Conservation (phyloP, 2,797 vertebrate species). For the Microctenopoma stevenorrisi region DNA sequence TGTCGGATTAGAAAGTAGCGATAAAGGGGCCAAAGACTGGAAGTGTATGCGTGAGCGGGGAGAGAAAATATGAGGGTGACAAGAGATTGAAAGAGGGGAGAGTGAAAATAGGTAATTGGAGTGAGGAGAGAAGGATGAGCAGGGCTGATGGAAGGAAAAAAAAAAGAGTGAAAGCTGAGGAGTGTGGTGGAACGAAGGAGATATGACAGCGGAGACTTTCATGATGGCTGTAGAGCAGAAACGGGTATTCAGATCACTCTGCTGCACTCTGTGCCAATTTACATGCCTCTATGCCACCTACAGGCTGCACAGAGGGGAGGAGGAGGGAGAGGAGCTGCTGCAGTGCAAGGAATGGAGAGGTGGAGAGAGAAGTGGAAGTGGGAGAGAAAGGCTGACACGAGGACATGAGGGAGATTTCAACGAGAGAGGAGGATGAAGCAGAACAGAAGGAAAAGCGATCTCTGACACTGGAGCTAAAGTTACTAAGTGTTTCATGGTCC, state of each 20-base stretch:
- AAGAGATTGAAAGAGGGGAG: not conserved
- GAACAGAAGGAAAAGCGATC: not conserved
- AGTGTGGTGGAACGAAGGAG: slow-evolving; percentile 47
- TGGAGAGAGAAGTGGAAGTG: not conserved
- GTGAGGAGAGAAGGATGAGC: slow-evolving; percentile 41
- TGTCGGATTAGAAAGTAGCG: slow-evolving; percentile 22
- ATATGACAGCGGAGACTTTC: slow-evolving; percentile 62
- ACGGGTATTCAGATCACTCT: slow-evolving; percentile 58
- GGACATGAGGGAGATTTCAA: not conserved
- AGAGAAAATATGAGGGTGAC: not conserved
- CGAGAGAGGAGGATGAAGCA: not conserved
- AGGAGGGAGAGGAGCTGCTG: slow-evolving; percentile 13
- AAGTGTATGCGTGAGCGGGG: slow-evolving; percentile 7
- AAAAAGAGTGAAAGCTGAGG: slow-evolving; percentile 24
- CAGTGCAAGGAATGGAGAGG: slow-evolving; percentile 7
- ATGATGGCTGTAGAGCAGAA: slow-evolving; percentile 55
- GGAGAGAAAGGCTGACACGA: slow-evolving; percentile 8
- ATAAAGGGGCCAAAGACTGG: slow-evolving; percentile 25
- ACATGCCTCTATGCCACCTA: slow-evolving; percentile 58
- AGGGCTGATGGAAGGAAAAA: slow-evolving; percentile 25
- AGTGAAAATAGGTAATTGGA: slow-evolving; percentile 53
- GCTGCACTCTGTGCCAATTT: slow-evolving; percentile 59
- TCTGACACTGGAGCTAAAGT: not conserved
- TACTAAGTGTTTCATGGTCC: not conserved
- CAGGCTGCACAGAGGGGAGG: slow-evolving; percentile 42